Base-by-base conservation (phyloP, 2,888 invertebrate genomes). In the Lissocephala sabroskyi region DNA sequence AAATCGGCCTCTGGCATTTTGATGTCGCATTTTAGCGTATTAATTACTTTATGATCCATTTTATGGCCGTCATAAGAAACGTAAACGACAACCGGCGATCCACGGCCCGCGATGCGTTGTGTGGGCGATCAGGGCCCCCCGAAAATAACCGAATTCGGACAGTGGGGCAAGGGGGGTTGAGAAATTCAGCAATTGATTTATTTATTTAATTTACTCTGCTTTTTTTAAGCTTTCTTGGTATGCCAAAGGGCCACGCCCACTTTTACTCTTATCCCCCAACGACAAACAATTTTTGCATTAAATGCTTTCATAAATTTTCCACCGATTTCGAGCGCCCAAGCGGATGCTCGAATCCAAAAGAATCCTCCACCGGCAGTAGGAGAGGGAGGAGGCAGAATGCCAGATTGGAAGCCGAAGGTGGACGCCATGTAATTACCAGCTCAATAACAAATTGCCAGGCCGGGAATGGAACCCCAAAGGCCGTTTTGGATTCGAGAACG, bases 11-110 rank as follows among this genome's bases (percentile, higher is more conserved):
- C 41, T 44, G 63, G 80, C 70, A 55, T 59, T 78, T 65, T 78
- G 63, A 74, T 79, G 80, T 79, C 80, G 77, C 79, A 80, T 80
- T 81, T 81, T 73, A 66, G 78, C 65, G 77, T 70, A 80, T 81
- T 80, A 80, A 80, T 81, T 81, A 81, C 79, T 79, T 70, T 73
- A 77, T 75, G 75, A 71, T 68, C 71, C 71, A 71, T 65, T 70
- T 70, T 70, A 70, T 74, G 65, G 11, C n/a, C n/a, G 56, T 7
- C 71, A 70, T 71, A 59, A 71, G 71, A 71, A 61, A 71, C 75
- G 60, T n/a, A n/a, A n/a, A n/a, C n/a, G n/a, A n/a, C n/a, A n/a
- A n/a, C n/a, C n/a, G n/a, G n/a, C n/a, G n/a, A n/a, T n/a, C n/a
- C n/a, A n/a, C n/a, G n/a, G n/a, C n/a, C n/a, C n/a, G n/a, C n/a